Evolutionary conservation across 2,797 vertebrate genomes (phyloP).

Genomic region (Miichthys miiuy): DNA sequence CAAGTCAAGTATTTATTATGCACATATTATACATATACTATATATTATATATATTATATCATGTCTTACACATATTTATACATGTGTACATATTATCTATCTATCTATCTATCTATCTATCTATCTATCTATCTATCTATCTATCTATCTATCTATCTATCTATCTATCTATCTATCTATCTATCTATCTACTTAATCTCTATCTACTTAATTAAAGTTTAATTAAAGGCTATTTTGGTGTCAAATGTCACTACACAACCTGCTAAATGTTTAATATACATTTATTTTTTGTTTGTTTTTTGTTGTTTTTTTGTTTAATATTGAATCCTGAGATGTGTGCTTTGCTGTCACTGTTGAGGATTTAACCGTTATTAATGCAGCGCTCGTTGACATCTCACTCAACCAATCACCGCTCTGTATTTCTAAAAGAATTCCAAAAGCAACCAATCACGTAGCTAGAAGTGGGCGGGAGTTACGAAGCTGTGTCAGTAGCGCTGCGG

Average conservation of each 20-base stretch:
- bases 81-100: no score
- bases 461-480: constrained; percentile 37
- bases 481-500: neutral
- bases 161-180: no score
- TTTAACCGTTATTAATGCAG: constrained; percentile 20
- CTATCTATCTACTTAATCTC: no score
- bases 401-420: constrained; percentile 52
- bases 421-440: neutral
- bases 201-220: neutral
- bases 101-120: no score
- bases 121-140: no score
- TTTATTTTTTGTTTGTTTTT: no score
- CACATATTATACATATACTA: no score
- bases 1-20: no score
- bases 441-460: constrained; percentile 36
- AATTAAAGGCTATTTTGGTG: neutral
- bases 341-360: neutral
- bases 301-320: no score
- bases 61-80: no score
- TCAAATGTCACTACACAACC: neutral
- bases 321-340: neutral
- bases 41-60: no score
- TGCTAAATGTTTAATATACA: neutral
- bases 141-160: no score
- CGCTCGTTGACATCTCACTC: constrained; percentile 10